Percentiles rank a stretch among this genome's conserved stretches.
phyloP scores from a whole-genome alignment of 2,113 vertebrate genomes.

The Sterrhoptilus dennistouni region DNA sequence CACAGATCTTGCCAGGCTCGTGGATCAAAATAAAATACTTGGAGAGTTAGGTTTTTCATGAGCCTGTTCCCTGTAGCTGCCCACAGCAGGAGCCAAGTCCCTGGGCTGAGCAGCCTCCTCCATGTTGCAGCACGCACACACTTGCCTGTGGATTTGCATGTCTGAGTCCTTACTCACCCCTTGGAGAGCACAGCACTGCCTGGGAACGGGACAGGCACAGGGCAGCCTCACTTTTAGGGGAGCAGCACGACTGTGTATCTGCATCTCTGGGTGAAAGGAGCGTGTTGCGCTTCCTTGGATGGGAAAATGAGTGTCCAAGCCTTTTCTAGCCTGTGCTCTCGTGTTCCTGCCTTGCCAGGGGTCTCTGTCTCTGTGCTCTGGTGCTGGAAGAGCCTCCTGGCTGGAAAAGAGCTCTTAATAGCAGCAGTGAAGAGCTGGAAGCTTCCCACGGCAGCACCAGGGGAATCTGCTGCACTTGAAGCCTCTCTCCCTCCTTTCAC shows the following conservation, averaged over 20 bases:
- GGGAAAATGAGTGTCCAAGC: background rate
- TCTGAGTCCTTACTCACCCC: background rate
- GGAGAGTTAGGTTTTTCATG: constrained; percentile 32
- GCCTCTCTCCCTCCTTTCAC: background rate
- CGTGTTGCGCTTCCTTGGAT: background rate
- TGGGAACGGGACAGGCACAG: background rate
- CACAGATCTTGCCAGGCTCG: constrained; percentile 32
- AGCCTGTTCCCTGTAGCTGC: background rate
- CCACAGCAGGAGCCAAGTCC: background rate
- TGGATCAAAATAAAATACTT: constrained; percentile 52
- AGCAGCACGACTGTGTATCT: background rate
- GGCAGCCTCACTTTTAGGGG: background rate
- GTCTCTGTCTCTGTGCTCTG: background rate
- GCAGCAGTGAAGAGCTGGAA: background rate
- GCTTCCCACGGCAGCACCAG: background rate
- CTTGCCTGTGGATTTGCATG: constrained; percentile 14
- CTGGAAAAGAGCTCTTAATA: background rate
- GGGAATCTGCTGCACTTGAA: background rate
- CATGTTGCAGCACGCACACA: background rate
- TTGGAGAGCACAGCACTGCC: accelerated
- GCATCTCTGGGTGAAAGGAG: background rate
- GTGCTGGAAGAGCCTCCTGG: background rate
- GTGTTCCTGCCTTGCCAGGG: background rate
- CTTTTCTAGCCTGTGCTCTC: accelerated
- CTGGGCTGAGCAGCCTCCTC: background rate